Conservation (phyloP, 2,113 vertebrate genomes). For the Cettia cetti region DNA sequence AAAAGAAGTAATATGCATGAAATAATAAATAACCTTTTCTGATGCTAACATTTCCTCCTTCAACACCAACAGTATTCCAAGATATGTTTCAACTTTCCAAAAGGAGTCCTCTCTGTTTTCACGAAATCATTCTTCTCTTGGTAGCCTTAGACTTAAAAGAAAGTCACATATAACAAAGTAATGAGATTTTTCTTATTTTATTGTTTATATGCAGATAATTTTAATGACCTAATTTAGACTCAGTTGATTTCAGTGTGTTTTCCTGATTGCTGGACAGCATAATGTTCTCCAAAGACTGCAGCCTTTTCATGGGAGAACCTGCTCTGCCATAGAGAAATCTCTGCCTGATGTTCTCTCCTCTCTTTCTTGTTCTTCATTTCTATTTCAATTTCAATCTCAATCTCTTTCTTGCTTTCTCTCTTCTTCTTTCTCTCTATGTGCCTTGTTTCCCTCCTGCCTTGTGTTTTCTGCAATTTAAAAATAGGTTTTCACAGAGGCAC, state of each 20-base stretch:
- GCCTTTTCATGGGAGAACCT: not conserved
- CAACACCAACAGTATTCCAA: not conserved
- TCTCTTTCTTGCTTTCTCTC: not conserved
- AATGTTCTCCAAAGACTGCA: not conserved
- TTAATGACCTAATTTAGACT: constrained; percentile 38
- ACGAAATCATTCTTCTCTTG: not conserved
- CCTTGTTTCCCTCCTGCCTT: not conserved
- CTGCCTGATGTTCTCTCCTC: not conserved
- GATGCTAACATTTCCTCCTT: constrained; percentile 23
- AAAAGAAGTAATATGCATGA: constrained; percentile 9
- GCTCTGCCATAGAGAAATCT: not conserved
- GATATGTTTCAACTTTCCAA: not conserved
- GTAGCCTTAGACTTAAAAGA: not conserved
- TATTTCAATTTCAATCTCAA: not conserved
- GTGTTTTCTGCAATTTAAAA: not conserved
- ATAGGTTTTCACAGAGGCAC: not conserved
- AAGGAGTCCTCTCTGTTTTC: not conserved
- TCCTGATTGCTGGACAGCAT: not conserved
- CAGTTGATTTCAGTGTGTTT: constrained; percentile 20
- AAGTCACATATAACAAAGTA: not conserved
- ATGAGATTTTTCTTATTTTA: not conserved
- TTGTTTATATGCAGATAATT: not conserved
- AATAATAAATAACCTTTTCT: constrained; percentile 18
- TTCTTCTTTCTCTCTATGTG: not conserved
- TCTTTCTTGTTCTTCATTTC: not conserved